Evolutionary conservation across 2,888 invertebrate genomes (phyloP), one percentile per base, ranked within the genome.

Genomic region (Drosophila flavopinicola): DNA sequence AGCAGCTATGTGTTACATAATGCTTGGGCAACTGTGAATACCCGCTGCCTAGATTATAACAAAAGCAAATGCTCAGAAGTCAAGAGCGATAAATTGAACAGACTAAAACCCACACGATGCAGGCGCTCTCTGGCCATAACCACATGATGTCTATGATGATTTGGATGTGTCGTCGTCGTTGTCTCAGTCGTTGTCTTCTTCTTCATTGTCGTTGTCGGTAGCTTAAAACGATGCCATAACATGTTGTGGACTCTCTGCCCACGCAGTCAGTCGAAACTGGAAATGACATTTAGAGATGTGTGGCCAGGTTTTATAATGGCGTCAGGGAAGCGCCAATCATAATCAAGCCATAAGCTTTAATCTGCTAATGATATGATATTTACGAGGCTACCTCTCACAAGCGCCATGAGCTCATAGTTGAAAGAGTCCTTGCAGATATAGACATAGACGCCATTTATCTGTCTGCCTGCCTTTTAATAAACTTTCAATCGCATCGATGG

Each of bases 81-180:
- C 76, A 66, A 82, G 64, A 85, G 79, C 83, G 76, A 80, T 86
- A 80, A 86, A 86, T 86, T 86, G 27, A 52, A 65, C 23, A 60
- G 77, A 80, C 87, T 79, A 70, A 79, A 80, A 59, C 80, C 87
- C 70, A 80, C 87, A 76, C 64, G 58, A 49, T 57, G 75, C 72
- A 52, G 71, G 66, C 75, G 75, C 65, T 76, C 65, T 76, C 74
- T 41, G 61, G 45, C 38, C 61, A 65, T 54, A 66, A 42, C 57
- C 57, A 53, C 37, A 58, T 58, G 51, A 33, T 51, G 24, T 57
- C 39, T 39, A 39, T 15, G 54, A 67, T 53, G 48, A 58, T 35
- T 48, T 57, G 49, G 45, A 54, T 59, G 30, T 47, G 41, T 69
- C 32, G 42, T 45, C 33, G 53, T 61, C 20, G 39, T 56, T 15